Evolutionary conservation across 2,797 vertebrate species (phyloP).

Genomic region (Prionace glauca): DNA sequence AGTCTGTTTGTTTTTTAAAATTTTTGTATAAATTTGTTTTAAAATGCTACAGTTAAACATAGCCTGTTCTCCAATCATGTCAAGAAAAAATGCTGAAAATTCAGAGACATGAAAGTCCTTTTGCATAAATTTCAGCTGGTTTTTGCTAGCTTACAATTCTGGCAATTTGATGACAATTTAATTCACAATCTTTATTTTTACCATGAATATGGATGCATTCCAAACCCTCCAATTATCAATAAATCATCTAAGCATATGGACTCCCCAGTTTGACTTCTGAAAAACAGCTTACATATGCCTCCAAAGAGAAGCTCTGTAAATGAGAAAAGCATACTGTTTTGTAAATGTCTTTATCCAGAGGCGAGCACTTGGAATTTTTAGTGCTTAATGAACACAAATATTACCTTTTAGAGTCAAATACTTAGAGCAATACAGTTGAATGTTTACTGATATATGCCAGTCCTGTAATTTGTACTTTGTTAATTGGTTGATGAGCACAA

Average conservation of each 20-base stretch:
- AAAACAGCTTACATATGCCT: not conserved
- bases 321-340: slow-evolving; percentile 1
- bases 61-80: not conserved
- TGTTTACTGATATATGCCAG: not conserved
- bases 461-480: not conserved
- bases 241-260: not conserved
- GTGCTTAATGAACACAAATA: not conserved
- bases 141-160: not conserved
- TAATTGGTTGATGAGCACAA: not conserved
- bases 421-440: not conserved
- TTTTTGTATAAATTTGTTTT: not conserved
- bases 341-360: not conserved
- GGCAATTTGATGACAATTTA: not conserved
- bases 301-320: not conserved
- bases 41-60: not conserved
- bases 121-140: not conserved
- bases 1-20: not conserved
- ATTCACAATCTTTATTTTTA: not conserved
- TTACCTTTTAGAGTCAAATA: not conserved
- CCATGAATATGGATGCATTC: slow-evolving; percentile 3
- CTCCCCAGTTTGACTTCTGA: not conserved
- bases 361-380: not conserved
- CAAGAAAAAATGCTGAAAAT: not conserved
- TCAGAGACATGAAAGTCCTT: not conserved
- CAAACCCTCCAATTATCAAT: not conserved